These are phyloP conservation scores for Triops cancriformis DNA, from an alignment of 1,140 invertebrate species.

Conservation along the genomic window DNA sequence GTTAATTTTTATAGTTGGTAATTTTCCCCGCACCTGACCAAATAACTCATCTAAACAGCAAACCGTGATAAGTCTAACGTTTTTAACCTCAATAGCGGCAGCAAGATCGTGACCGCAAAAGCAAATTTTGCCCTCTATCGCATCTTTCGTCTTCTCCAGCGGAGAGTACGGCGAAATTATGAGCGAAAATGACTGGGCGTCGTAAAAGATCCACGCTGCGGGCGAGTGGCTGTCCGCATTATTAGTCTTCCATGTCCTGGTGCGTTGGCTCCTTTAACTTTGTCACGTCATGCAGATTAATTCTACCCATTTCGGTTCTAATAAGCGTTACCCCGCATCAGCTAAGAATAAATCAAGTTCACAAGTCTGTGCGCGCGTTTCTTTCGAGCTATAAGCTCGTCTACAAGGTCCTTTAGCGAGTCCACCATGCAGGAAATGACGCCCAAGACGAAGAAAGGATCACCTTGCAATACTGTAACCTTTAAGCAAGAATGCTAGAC, in stretches of 20 bases:
- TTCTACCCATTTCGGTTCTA: not conserved
- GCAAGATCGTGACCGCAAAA: not conserved
- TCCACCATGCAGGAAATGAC: not conserved
- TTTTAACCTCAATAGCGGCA: slow-evolving; percentile 1
- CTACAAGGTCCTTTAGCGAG: too few species aligned
- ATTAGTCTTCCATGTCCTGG: not conserved
- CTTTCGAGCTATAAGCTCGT: too few species aligned
- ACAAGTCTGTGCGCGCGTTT: too few species aligned
- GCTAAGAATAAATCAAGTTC: not conserved
- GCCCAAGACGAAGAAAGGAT: not conserved
- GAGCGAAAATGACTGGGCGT: not conserved
- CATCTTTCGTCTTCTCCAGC: not conserved
- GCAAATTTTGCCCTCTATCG: not conserved
- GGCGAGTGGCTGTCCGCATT: not conserved
- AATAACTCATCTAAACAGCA: not conserved
- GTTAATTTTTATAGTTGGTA: not conserved
- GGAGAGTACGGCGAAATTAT: not conserved
- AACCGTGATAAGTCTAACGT: not conserved
- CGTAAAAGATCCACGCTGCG: not conserved
- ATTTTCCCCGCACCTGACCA: not conserved
- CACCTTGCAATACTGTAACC: not conserved
- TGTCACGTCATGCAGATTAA: not conserved
- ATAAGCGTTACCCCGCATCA: not conserved
- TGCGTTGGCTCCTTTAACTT: not conserved
- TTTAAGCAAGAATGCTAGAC: not conserved